Evolutionary conservation across 2,797 vertebrate species (phyloP), one percentile per base, ranked within the genome.

Genomic region (Siniperca scherzeri): DNA sequence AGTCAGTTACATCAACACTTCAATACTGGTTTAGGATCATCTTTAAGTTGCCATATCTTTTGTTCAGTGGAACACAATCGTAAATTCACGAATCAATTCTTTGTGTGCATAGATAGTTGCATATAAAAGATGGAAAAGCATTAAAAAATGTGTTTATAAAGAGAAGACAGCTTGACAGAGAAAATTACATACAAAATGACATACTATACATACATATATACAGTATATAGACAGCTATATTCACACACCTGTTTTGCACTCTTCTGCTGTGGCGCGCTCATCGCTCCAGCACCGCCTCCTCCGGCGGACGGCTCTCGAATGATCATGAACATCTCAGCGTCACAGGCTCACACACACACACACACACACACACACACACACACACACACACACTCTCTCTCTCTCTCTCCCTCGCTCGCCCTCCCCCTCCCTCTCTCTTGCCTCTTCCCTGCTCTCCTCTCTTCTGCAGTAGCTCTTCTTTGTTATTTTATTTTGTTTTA

Each of bases 241-340:
- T 30, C 62, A 90, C 90, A 36, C 84, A 96, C 96, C 95, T 96
- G 96, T 86, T 96, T 96, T 36, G 95, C 88, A 8, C 90, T 93
- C 88, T 89, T 95, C 88, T 94, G 89, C 3, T 38, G 80, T 36
- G 90, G 80, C 50, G 5, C 79, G 30, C 84, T 96, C 92, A 92
- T 93, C 14, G 33, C 38, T 78, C 36, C 89, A 83, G 78, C 36
- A 74, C 64, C 66, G 72, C 87, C 91, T 93, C 86, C 93, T 80
- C 14, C 92, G 12, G 87, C 80, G 8, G 92, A 27, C 79, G 93
- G 71, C 88, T 96, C 95, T 86, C 95, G 95, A 96, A 96, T 96
- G 92, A 96, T 91, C 95, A 96, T 96, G 92, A 96, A 96, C 96
- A 96, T 96, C 88, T 83, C 86, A 61, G 80, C 83, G 89, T 80